phyloP scores from a whole-genome alignment of 1,140 invertebrate species.

The Harlomillsia oculata region DNA sequence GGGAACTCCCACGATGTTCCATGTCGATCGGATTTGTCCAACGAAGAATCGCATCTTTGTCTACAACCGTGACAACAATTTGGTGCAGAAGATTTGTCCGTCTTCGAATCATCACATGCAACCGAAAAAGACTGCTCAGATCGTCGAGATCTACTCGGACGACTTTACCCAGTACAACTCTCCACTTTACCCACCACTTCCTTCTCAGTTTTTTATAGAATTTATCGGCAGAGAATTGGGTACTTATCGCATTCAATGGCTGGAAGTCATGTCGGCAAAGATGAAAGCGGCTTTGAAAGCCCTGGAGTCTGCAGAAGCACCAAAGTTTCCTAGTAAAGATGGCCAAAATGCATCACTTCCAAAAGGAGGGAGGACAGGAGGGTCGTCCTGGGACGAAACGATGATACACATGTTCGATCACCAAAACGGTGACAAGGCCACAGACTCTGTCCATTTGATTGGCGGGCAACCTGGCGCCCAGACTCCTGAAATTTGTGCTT shows the following conservation, averaged over 20 bases:
- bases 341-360: background rate
- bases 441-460: conserved; percentile 11
- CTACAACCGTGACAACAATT: conserved; percentile 27
- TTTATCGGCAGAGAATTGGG: conserved; percentile 61
- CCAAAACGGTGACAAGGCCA: conserved; percentile 16
- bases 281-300: conserved; percentile 24
- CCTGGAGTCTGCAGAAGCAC: too few relatives aligned
- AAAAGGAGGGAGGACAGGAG: background rate
- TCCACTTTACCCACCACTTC: conserved; percentile 25
- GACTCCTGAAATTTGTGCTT: conserved; percentile 48
- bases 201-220: conserved; percentile 43
- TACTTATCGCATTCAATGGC: conserved; percentile 56
- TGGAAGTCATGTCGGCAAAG: conserved; percentile 49
- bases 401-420: conserved; percentile 13
- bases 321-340: background rate
- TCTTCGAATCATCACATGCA: conserved; percentile 27
- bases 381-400: conserved; percentile 15
- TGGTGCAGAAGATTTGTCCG: conserved; percentile 35
- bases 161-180: conserved; percentile 31
- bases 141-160: conserved; percentile 33
- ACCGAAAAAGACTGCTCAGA: conserved; percentile 23
- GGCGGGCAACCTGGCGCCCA: background rate
- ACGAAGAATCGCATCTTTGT: conserved; percentile 35
- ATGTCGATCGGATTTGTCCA: conserved; percentile 27
- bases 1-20: too few relatives aligned